phyloP scores from a whole-genome alignment of 1,140 invertebrate species.

The Drosophila ercepeae region DNA sequence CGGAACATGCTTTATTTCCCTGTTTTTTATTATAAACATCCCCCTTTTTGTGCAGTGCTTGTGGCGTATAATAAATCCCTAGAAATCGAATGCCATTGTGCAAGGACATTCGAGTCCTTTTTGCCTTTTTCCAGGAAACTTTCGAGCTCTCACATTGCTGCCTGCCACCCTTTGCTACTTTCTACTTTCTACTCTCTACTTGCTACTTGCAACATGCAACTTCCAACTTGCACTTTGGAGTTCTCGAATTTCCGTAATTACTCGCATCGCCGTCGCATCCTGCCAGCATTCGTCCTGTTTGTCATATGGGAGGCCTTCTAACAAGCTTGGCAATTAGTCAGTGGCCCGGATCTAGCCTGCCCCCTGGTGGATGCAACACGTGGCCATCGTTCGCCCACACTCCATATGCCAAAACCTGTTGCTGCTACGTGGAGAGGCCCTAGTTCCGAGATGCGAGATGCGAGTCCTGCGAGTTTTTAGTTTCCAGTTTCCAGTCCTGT shows the following conservation, averaged over 20 bases:
- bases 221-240: not conserved
- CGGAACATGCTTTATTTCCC: too few relatives aligned
- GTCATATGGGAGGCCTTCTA: slow-evolving; percentile 23
- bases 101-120: slow-evolving; percentile 2
- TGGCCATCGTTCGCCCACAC: not conserved
- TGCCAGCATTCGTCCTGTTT: not conserved
- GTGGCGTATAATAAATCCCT: not conserved
- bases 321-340: slow-evolving; percentile 63
- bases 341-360: not conserved
- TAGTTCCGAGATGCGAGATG: too few relatives aligned
- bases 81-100: slow-evolving; percentile 37
- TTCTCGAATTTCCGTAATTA: slow-evolving; percentile 43
- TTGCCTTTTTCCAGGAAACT: not conserved
- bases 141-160: not conserved
- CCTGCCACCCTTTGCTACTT: not conserved
- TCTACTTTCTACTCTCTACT: too few relatives aligned
- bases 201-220: not conserved
- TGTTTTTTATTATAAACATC: too few relatives aligned
- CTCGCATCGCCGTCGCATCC: slow-evolving; percentile 12
- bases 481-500: not conserved
- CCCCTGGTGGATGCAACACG: slow-evolving; percentile 49
- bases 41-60: not conserved
- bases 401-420: slow-evolving; percentile 31
- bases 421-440: slow-evolving; percentile 13
- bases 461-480: too few relatives aligned